A percentile compares a stretch with the other conserved stretches of the same genome.
These are phyloP conservation scores for Arctopsyche grandis DNA, from an alignment of 1,140 invertebrate genomes.

Conservation along the genomic window DNA sequence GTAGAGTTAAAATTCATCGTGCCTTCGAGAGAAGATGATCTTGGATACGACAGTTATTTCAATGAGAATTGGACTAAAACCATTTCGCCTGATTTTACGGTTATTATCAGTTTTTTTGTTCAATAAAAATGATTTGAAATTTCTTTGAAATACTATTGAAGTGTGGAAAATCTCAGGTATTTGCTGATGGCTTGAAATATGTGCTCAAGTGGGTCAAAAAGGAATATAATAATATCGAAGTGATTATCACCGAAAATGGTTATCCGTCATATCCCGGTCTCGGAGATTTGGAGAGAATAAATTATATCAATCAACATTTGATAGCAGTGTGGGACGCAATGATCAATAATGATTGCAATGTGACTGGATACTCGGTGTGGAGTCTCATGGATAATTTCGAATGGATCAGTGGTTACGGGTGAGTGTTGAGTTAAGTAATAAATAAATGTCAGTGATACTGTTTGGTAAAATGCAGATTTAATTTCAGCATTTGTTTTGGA, in stretches of 20 bases:
- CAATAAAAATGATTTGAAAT: constrained; percentile 22
- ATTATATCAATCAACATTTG: constrained; percentile 67
- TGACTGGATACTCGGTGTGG: constrained; percentile 73
- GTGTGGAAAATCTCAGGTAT: neutral
- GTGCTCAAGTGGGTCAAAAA: constrained; percentile 69
- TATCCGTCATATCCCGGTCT: constrained; percentile 55
- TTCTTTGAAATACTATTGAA: neutral
- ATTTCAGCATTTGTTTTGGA: constrained; percentile 58
- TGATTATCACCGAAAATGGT: constrained; percentile 75
- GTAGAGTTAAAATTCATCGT: no score
- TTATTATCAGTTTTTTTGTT: constrained; percentile 44
- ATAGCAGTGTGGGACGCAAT: constrained; percentile 40
- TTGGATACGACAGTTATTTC: constrained; percentile 32
- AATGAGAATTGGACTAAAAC: constrained; percentile 59
- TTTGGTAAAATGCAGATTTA: neutral
- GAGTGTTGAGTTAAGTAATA: constrained; percentile 47
- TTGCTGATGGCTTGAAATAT: constrained; percentile 67
- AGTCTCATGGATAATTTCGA: constrained; percentile 76
- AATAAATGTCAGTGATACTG: no score
- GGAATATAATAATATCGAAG: constrained; percentile 67
- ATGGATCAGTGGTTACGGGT: constrained; percentile 68
- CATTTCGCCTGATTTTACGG: constrained; percentile 58
- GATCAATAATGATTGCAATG: constrained; percentile 68
- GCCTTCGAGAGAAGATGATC: constrained; percentile 55
- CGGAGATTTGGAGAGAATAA: constrained; percentile 65